phyloP scores from a whole-genome alignment of 2,888 invertebrate species.

The Apamea epomidion region DNA sequence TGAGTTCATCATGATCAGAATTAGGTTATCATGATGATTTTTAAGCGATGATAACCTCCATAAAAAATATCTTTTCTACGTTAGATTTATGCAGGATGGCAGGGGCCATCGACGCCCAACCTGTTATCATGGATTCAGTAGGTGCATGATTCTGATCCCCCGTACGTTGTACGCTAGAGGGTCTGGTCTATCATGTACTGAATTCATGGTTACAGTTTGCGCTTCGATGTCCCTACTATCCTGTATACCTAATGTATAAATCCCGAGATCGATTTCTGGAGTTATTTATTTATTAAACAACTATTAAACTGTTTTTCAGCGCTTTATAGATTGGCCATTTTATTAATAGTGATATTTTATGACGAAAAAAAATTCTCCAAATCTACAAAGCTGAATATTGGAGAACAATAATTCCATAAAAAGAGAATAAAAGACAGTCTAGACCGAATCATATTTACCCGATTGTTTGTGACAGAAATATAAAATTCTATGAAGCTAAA shows the following conservation, averaged over 20 bases:
- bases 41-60: neutral
- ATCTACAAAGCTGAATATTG: neutral
- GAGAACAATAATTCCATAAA: constrained; percentile 25
- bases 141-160: neutral
- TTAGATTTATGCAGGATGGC: neutral
- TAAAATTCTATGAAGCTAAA: constrained; percentile 20
- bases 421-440: constrained; percentile 33
- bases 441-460: constrained; percentile 43
- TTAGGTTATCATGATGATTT: neutral
- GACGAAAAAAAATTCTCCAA: neutral
- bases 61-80: neutral
- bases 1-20: neutral
- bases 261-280: too few species aligned
- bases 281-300: too few species aligned
- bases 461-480: constrained; percentile 25
- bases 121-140: neutral
- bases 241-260: too few species aligned
- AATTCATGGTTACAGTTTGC: neutral
- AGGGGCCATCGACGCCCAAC: neutral
- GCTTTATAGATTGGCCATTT: neutral
- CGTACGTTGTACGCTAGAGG: neutral
- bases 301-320: too few species aligned
- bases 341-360: neutral
- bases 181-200: neutral
- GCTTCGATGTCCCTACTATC: too few species aligned